A percentile compares a stretch with the other conserved stretches of the same genome.
Evolutionary conservation across 1,140 invertebrate genomes (phyloP).

Genomic region (Hyposmocoma kahamanoa): DNA sequence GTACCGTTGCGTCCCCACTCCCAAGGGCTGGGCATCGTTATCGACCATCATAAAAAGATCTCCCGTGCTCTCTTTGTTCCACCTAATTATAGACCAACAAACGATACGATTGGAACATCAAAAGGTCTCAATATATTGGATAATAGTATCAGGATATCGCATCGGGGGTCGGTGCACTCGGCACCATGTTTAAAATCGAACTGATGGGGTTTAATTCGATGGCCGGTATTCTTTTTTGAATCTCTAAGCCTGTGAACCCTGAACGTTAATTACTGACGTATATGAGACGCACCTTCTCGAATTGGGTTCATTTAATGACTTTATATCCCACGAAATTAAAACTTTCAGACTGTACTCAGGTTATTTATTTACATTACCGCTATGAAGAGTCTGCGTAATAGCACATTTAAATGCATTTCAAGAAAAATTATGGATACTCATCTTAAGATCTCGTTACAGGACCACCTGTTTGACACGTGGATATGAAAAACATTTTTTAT

Average conservation of each 20-base stretch:
- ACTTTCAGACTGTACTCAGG: conserved; percentile 30
- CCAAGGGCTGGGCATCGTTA: conserved; percentile 41
- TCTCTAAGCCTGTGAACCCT: no score
- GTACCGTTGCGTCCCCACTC: conserved; percentile 55
- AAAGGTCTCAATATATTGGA: conserved; percentile 35
- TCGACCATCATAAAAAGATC: conserved; percentile 31
- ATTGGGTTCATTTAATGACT: conserved; percentile 21
- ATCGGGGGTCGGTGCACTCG: conserved; percentile 62
- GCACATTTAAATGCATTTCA: conserved; percentile 53
- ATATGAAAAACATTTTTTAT: conserved; percentile 50
- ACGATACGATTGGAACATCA: conserved; percentile 11
- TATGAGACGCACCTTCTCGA: neutral
- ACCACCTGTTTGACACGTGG: conserved; percentile 51
- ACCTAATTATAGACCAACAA: conserved; percentile 7
- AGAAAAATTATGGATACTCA: conserved; percentile 43
- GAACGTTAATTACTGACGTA: no score
- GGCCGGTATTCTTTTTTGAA: conserved; percentile 33
- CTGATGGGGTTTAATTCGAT: conserved; percentile 50
- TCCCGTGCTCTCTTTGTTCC: conserved; percentile 16
- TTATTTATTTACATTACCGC: no score
- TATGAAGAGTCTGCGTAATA: no score
- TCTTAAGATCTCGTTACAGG: conserved; percentile 36
- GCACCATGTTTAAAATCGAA: conserved; percentile 63
- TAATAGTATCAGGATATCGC: conserved; percentile 40
- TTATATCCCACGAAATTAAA: conserved; percentile 30